phyloP scores from a whole-genome alignment of 1,140 invertebrate genomes.

The Pachyrhynchus sulphureomaculatus region DNA sequence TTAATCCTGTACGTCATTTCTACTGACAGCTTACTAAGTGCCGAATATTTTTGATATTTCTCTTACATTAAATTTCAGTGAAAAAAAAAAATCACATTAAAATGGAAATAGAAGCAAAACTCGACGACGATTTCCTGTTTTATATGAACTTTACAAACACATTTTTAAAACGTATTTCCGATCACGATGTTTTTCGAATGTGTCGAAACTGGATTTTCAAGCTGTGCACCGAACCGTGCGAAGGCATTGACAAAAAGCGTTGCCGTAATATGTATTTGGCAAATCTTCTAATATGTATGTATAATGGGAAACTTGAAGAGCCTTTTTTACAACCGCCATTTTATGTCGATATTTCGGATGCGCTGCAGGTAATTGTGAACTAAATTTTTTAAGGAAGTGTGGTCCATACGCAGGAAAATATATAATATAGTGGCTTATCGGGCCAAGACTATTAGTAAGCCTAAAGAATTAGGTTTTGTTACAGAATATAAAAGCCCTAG shows the following conservation, averaged over 20 bases:
- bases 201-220: constrained; percentile 47
- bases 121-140: constrained; percentile 52
- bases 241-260: constrained; percentile 46
- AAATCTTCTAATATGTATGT: constrained; percentile 49
- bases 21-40: too few relatives aligned
- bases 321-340: constrained; percentile 45
- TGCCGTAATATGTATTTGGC: constrained; percentile 51
- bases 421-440: too few relatives aligned
- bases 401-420: too few relatives aligned
- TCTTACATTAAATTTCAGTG: too few relatives aligned
- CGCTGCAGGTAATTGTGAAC: constrained; percentile 28
- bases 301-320: constrained; percentile 46
- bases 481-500: too few relatives aligned
- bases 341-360: constrained; percentile 44
- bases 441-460: too few relatives aligned
- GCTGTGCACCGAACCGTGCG: constrained; percentile 46
- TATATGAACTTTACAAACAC: constrained; percentile 49
- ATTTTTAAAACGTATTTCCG: constrained; percentile 38
- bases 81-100: too few relatives aligned
- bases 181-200: constrained; percentile 25
- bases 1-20: too few relatives aligned
- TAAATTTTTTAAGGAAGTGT: too few relatives aligned
- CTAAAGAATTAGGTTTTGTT: too few relatives aligned
- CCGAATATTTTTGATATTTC: too few relatives aligned
- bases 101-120: constrained; percentile 47